Base-by-base conservation (phyloP, 2,113 vertebrate species). In the Trematomus loennbergii region DNA sequence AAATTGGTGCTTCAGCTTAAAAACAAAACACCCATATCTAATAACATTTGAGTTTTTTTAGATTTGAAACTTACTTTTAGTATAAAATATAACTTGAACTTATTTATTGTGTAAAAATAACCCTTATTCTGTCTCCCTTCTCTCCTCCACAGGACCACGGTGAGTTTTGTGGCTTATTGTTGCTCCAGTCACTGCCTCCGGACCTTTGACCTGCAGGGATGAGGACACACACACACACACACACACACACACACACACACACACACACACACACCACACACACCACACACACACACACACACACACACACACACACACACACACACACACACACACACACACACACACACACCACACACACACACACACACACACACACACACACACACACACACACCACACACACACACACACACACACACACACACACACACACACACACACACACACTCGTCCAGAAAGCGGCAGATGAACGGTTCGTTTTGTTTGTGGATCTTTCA, bases 141-240 rank as follows among this genome's bases (percentile, higher is more conserved):
- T 70, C 43, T 68, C 43, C 22, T 25, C 43, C 58, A 46, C 93
- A 98, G 96, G 94, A 97, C 96, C n/a, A 89, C 96, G 3, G 96
- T 99, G 70, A 98, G 96, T 88, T 99, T 99, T 87, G 96, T 99
- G 90, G 98, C 97, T 20, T 99, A 99, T 88, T 99, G 98, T 96
- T 99, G 98, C 93, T 99, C 98, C 89, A 97, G 95, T 90, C 96
- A 92, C 63, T 99, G 97, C 95, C 95, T 98, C 88, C 95, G 95
- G 94, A 96, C 94, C 77, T 99, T 99, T 93, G 94, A 98, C 95
- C 96, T 99, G 75, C 96, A 97, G 90, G 95, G 96, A 71, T 98
- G 97, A 98, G 15, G 4, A 17, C 1, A 0, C 15, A 69, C 15
- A 1, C 36, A 36, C 36, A 40, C 36, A 40, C 36, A 40, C 36